These are phyloP conservation scores for Toxotes jaculatrix DNA, from an alignment of 2,113 vertebrate species.

Conservation along the genomic window DNA sequence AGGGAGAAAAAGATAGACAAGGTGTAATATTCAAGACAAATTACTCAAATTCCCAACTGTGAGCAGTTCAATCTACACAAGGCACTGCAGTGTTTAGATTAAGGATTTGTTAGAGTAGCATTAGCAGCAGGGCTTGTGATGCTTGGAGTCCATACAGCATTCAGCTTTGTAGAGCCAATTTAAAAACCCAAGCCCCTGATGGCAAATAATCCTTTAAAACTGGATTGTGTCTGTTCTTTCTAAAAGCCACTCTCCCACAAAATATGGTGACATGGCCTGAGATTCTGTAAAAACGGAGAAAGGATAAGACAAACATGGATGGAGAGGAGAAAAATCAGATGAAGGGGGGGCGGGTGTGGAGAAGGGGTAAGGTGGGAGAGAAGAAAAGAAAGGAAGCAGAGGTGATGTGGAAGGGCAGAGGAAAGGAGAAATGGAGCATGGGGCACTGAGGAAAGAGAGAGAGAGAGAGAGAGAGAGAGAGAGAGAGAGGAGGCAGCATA, in stretches of 20 bases:
- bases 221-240: conserved; percentile 36
- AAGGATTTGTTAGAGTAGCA: conserved; percentile 51
- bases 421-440: conserved; percentile 62
- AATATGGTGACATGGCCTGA: conserved; percentile 25
- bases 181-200: conserved; percentile 18
- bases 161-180: conserved; percentile 45
- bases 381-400: conserved; percentile 52
- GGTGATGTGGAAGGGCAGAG: conserved; percentile 44
- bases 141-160: conserved; percentile 25
- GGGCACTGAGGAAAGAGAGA: conserved; percentile 43
- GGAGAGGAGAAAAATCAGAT: conserved; percentile 16
- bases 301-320: conserved; percentile 30
- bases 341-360: conserved; percentile 18
- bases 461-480: conserved; percentile 24
- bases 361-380: neutral
- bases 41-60: conserved; percentile 65
- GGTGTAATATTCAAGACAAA: conserved; percentile 72
- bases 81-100: conserved; percentile 39
- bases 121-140: conserved; percentile 26
- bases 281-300: conserved; percentile 40
- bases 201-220: conserved; percentile 39
- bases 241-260: conserved; percentile 27
- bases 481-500: conserved; percentile 51
- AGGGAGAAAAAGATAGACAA: conserved; percentile 58
- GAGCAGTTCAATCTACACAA: conserved; percentile 49